A percentile compares a stretch with the other conserved stretches of the same genome.
Evolutionary conservation across 2,888 invertebrate species (phyloP).

Genomic region (Drosophila mimica): DNA sequence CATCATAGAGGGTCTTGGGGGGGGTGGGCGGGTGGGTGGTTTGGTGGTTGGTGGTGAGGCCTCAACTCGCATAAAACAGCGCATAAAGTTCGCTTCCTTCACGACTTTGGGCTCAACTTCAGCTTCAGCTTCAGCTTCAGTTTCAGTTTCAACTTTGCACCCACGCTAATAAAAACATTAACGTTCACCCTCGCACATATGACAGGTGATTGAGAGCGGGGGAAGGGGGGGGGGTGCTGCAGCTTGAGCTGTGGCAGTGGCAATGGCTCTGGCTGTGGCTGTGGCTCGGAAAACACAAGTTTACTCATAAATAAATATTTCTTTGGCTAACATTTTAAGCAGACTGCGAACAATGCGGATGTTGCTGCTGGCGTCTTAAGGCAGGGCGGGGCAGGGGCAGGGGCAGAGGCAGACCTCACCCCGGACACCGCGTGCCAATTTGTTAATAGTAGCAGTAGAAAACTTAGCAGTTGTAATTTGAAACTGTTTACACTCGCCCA

Average conservation of each 20-base stretch:
- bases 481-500: constrained; percentile 70
- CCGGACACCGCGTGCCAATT: constrained; percentile 67
- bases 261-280: not conserved
- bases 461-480: constrained; percentile 67
- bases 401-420: not conserved
- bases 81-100: constrained; percentile 48
- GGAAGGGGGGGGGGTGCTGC: no score
- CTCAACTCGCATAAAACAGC: constrained; percentile 46
- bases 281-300: constrained; percentile 44
- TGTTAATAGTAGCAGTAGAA: constrained; percentile 66
- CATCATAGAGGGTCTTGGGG: constrained; percentile 23
- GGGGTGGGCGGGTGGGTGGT: not conserved
- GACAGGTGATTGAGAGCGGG: not conserved
- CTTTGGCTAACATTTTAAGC: constrained; percentile 64
- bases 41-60: not conserved
- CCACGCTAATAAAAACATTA: constrained; percentile 73
- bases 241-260: not conserved
- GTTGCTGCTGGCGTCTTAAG: constrained; percentile 47
- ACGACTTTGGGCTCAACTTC: constrained; percentile 23
- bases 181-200: constrained; percentile 37
- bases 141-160: constrained; percentile 47
- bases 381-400: not conserved
- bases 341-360: constrained; percentile 46
- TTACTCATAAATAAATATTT: constrained; percentile 75
- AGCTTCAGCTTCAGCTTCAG: constrained; percentile 27